Evolutionary conservation across 2,113 vertebrate species (phyloP).

Genomic region (Ictalurus furcatus): DNA sequence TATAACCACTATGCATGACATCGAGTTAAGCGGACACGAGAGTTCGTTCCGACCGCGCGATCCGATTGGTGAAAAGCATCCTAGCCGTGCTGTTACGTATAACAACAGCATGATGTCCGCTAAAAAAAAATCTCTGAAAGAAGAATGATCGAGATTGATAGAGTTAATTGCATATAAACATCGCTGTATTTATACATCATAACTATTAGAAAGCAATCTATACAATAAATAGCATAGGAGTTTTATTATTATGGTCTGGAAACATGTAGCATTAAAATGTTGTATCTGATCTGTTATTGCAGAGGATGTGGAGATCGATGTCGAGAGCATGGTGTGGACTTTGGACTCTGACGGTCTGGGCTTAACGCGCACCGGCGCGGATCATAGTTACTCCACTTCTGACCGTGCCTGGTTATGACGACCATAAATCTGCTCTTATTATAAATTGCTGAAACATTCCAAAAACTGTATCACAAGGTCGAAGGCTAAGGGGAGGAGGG

Average conservation of each 20-base stretch:
- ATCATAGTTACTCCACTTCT: slow-evolving; percentile 89
- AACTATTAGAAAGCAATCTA: neutral
- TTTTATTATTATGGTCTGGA: neutral
- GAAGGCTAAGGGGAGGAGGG: neutral
- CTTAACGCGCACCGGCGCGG: slow-evolving; percentile 67
- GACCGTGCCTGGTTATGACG: slow-evolving; percentile 75
- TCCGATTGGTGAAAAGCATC: neutral
- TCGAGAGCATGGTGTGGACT: slow-evolving; percentile 79
- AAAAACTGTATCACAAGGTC: slow-evolving; percentile 48
- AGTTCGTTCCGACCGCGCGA: neutral
- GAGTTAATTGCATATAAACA: neutral
- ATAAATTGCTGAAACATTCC: slow-evolving; percentile 28
- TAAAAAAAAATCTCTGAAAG: neutral
- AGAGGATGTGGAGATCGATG: slow-evolving; percentile 90
- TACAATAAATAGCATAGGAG: neutral
- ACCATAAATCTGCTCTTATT: neutral
- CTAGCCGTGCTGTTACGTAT: neutral
- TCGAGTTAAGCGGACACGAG: neutral
- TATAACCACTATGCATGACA: neutral
- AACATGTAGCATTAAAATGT: neutral
- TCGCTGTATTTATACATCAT: neutral
- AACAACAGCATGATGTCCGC: neutral
- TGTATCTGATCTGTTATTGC: slow-evolving; percentile 42
- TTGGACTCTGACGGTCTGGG: slow-evolving; percentile 75
- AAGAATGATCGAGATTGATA: too few relatives aligned